Evolutionary conservation across 2,113 vertebrate genomes (phyloP).

Genomic region (Ptilonorhynchus violaceus): DNA sequence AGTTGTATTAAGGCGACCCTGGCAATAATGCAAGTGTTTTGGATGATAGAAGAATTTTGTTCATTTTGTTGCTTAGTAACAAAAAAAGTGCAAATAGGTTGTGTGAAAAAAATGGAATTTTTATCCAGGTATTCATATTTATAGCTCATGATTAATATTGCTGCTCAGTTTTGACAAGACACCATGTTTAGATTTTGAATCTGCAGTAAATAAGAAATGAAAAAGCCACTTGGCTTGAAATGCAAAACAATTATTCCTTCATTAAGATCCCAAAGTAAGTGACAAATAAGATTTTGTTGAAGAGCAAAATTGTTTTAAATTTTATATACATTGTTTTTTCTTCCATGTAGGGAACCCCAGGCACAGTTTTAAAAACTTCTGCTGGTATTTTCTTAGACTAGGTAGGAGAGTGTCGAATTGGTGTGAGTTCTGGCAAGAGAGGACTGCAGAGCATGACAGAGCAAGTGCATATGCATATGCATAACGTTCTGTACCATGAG

Average conservation of each 20-base stretch:
- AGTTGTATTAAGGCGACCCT: slow-evolving; percentile 54
- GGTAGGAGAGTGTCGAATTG: background rate
- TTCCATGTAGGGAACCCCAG: background rate
- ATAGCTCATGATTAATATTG: slow-evolving; percentile 2
- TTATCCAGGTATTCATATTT: slow-evolving; percentile 7
- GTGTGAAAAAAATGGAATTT: background rate
- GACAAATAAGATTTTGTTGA: background rate
- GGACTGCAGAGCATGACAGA: background rate
- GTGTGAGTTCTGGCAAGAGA: background rate
- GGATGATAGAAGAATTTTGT: slow-evolving; percentile 60
- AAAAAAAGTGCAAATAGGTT: slow-evolving; percentile 38
- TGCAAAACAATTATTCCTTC: too few species aligned
- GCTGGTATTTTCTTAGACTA: background rate
- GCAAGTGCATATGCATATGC: accelerated
- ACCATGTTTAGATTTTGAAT: background rate
- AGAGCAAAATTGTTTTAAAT: background rate
- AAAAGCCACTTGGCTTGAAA: slow-evolving; percentile 2
- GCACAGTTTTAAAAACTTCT: background rate
- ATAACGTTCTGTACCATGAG: background rate
- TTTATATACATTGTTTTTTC: background rate
- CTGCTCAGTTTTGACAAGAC: background rate
- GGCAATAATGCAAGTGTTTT: slow-evolving; percentile 41
- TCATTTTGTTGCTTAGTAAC: slow-evolving; percentile 74
- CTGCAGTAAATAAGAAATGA: background rate
- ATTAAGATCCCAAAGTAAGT: background rate